phyloP scores from a whole-genome alignment of 1,140 invertebrate genomes.

The Trachymyrmex cornetzi region DNA sequence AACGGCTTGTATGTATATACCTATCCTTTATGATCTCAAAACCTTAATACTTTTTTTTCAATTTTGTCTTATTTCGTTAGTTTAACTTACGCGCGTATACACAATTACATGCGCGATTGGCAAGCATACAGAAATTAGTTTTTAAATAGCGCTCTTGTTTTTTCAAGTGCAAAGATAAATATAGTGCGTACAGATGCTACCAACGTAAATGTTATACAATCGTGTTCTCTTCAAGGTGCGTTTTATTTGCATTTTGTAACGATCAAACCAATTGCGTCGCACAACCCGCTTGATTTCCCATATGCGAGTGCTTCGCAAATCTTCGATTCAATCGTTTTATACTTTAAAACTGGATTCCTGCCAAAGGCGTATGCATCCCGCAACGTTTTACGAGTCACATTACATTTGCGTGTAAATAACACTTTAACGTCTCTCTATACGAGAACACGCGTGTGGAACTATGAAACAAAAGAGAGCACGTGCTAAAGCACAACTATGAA shows the following conservation, averaged over 20 bases:
- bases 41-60: background rate
- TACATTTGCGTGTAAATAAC: constrained; percentile 65
- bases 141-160: constrained; percentile 73
- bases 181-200: constrained; percentile 38
- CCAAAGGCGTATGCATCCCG: constrained; percentile 56
- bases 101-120: constrained; percentile 63
- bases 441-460: background rate
- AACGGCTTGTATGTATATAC: background rate
- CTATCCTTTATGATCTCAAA: background rate
- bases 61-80: constrained; percentile 22
- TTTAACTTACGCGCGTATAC: background rate
- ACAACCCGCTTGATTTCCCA: constrained; percentile 57
- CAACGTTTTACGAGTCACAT: constrained; percentile 60
- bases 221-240: background rate
- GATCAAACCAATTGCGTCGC: constrained; percentile 38
- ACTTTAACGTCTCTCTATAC: constrained; percentile 25
- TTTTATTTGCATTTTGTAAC: constrained; percentile 31
- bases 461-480: background rate
- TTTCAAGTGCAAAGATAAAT: constrained; percentile 69
- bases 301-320: constrained; percentile 40
- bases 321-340: constrained; percentile 59
- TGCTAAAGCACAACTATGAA: background rate
- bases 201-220: background rate
- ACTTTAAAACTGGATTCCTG: constrained; percentile 66
- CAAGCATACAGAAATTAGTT: constrained; percentile 63